Base-by-base conservation (phyloP, 2,797 vertebrate genomes). In the Thaleichthys pacificus region DNA sequence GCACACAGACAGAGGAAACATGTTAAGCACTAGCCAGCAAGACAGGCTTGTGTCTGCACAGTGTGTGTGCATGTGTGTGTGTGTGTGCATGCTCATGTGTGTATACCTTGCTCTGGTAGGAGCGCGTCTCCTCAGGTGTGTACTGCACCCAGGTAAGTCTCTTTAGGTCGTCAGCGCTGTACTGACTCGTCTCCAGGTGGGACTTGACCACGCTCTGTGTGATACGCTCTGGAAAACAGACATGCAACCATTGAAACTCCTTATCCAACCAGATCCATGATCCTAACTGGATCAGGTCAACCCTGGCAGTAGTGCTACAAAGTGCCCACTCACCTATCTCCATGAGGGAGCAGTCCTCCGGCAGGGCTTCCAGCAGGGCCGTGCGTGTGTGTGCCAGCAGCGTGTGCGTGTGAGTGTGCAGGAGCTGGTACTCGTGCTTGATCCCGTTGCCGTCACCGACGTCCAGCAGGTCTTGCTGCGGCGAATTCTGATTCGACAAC, bases 151-250 rank as follows among this genome's bases (percentile, higher is more conserved):
- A 97, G 0, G 91, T 93, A 73, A 96, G 88, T 82, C 89, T 93
- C 90, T 95, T 96, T 83, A 96, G 91, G 86, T 97, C 96, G 70
- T 97, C 95, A 0, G 89, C 84, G 0, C 94, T 96, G 92, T 95
- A 95, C 88, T 96, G 96, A 83, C 95, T 96, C 0, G 96, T 97
- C 85, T 97, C 96, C 85, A 95, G 69, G 83, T 97, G 96, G 0
- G 96, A 97, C 83, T 96, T 96, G 22, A 97, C 90, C 69, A 97
- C 94, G 22, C 94, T 95, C 91, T 96, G 95, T n/a, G 94, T 94
- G 76, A 96, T 91, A 28, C 87, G 91, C 80, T 97, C 96, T 97
- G 91, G 54, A 70, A 81, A 24, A 71, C 24, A 74, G 11, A 51
- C 38, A 47, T 3, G 42, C 9, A 47, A 47, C 12, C 11, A 14